A percentile compares a stretch with the other conserved stretches of the same genome.
Conservation (phyloP, 2,797 vertebrate species). For the Lindbergichthys nudifrons region DNA sequence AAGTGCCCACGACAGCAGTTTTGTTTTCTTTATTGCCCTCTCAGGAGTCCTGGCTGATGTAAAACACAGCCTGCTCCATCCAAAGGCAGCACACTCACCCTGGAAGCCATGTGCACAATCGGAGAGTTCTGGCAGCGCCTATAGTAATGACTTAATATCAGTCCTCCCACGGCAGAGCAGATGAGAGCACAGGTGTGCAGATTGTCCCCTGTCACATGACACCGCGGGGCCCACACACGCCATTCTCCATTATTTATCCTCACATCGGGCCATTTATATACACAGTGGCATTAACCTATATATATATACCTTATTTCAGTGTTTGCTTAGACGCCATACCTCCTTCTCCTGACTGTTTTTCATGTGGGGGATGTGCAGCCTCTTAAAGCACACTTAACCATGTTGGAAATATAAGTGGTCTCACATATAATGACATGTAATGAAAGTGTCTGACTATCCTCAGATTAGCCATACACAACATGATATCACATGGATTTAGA, state of each 20-base stretch:
- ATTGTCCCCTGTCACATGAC: conserved; percentile 69
- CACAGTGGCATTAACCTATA: conserved; percentile 24
- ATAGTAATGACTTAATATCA: conserved; percentile 80
- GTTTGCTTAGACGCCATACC: background rate
- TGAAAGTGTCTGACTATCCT: too few relatives aligned
- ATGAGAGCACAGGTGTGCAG: conserved; percentile 81
- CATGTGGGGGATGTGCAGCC: background rate
- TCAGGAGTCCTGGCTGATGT: conserved; percentile 47
- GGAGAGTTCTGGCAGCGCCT: conserved; percentile 59
- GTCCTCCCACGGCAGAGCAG: conserved; percentile 71
- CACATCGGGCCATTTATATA: conserved; percentile 41
- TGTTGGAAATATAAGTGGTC: too few relatives aligned
- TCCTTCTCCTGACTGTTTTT: background rate
- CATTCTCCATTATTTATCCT: conserved; percentile 62
- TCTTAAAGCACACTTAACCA: background rate
- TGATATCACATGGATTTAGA: too few relatives aligned
- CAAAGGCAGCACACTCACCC: conserved; percentile 53
- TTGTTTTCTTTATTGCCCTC: conserved; percentile 57
- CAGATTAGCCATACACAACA: too few relatives aligned
- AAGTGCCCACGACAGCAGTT: conserved; percentile 53
- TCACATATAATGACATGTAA: too few relatives aligned
- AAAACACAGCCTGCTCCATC: conserved; percentile 56
- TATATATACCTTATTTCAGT: background rate
- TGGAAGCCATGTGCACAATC: conserved; percentile 50
- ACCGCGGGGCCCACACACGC: conserved; percentile 61